Conservation (phyloP, 2,888 invertebrate genomes). For the Heterodera filipjevi region DNA sequence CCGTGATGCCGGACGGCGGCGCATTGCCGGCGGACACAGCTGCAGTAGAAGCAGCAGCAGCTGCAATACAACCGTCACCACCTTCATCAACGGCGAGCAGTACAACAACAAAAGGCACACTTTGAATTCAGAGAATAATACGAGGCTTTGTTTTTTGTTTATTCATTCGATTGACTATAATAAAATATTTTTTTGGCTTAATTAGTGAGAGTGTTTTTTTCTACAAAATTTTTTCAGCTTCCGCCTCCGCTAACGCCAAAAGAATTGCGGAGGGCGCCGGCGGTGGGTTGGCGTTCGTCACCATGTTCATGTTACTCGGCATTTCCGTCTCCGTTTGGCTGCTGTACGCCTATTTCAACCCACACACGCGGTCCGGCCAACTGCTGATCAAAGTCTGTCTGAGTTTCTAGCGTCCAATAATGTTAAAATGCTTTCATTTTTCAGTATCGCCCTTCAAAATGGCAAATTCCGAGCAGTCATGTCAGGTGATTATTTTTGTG, state of each 20-base stretch:
- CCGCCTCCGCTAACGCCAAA: constrained; percentile 14
- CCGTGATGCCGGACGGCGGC: not conserved
- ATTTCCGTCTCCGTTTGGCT: constrained; percentile 79
- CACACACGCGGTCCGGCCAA: constrained; percentile 91
- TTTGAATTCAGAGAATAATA: too few species aligned
- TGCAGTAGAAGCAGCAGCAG: constrained; percentile 11
- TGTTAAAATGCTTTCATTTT: constrained; percentile 26
- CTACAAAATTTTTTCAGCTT: not conserved
- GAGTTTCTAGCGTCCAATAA: not conserved
- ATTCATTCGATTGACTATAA: too few species aligned
- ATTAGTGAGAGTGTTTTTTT: too few species aligned
- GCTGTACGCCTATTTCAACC: constrained; percentile 91
- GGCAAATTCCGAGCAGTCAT: constrained; percentile 62
- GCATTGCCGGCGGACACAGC: constrained; percentile 26
- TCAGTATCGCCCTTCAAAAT: constrained; percentile 65
- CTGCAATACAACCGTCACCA: constrained; percentile 17
- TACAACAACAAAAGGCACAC: constrained; percentile 9
- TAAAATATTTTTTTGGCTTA: too few species aligned
- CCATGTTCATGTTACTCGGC: constrained; percentile 76
- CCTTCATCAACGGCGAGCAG: not conserved
- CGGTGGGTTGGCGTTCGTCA: constrained; percentile 70
- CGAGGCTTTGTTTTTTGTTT: too few species aligned
- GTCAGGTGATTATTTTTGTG: constrained; percentile 50
- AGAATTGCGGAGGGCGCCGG: constrained; percentile 39
- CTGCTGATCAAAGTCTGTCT: constrained; percentile 87